phyloP scores from a whole-genome alignment of 2,797 vertebrate genomes.

The Enteromius treurensis region DNA sequence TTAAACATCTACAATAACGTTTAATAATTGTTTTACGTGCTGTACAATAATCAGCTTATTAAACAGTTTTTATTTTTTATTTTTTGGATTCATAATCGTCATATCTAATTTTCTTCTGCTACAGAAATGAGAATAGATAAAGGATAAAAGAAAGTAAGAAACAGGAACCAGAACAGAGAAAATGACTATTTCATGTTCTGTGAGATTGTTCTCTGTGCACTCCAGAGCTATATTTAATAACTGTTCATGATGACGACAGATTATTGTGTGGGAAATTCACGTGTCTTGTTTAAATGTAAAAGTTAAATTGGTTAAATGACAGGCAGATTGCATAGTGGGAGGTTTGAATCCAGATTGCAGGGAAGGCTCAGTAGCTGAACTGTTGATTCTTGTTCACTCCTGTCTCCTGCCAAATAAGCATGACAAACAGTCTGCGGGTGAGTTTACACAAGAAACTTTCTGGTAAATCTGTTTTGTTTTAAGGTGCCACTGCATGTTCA shows the following conservation, averaged over 20 bases:
- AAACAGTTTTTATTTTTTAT: background rate
- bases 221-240: slow-evolving; percentile 43
- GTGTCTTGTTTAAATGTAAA: slow-evolving; percentile 48
- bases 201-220: background rate
- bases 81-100: background rate
- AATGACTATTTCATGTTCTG: background rate
- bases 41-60: background rate
- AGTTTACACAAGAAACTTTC: slow-evolving; percentile 45
- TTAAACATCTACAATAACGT: background rate
- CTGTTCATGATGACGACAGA: background rate
- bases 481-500: slow-evolving; percentile 21
- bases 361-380: slow-evolving; percentile 54
- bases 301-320: slow-evolving; percentile 54
- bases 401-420: slow-evolving; percentile 52
- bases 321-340: slow-evolving; percentile 65
- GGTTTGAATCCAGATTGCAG: slow-evolving; percentile 57
- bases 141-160: background rate
- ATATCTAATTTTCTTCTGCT: background rate
- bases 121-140: background rate
- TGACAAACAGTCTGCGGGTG: slow-evolving; percentile 44
- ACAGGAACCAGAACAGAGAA: background rate
- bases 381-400: slow-evolving; percentile 45
- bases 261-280: slow-evolving; percentile 50
- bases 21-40: background rate
- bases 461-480: slow-evolving; percentile 23